phyloP scores from a whole-genome alignment of 2,888 invertebrate species.

The Baccha elongata region DNA sequence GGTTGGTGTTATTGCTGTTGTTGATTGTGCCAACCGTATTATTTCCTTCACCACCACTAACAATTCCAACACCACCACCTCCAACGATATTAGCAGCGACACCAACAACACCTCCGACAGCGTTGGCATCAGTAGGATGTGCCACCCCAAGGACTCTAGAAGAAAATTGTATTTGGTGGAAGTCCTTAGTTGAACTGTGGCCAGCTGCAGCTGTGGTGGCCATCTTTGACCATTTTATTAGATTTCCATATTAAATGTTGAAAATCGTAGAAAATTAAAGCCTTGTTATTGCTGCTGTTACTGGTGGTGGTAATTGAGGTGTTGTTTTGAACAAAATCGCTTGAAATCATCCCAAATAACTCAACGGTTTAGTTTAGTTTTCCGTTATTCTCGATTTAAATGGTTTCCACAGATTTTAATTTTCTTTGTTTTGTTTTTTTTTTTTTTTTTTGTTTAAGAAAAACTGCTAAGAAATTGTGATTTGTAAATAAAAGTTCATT shows the following conservation, averaged over 20 bases:
- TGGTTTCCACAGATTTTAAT: background rate
- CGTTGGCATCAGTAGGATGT: conserved; percentile 55
- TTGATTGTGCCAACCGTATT: conserved; percentile 55
- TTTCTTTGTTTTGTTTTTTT: conserved; percentile 14
- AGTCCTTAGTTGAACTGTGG: conserved; percentile 70
- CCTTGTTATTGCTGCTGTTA: conserved; percentile 68
- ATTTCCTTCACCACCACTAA: conserved; percentile 54
- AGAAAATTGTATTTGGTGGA: conserved; percentile 60
- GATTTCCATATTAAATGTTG: conserved; percentile 33
- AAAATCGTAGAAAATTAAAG: conserved; percentile 40
- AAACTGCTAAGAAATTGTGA: conserved; percentile 69
- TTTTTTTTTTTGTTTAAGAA: conserved; percentile 48
- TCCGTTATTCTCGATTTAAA: background rate
- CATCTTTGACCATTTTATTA: conserved; percentile 74
- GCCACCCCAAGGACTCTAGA: conserved; percentile 47
- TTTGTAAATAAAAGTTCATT: conserved; percentile 45
- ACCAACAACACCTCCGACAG: conserved; percentile 56
- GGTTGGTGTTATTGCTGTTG: conserved; percentile 73
- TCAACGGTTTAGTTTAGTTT: conserved; percentile 21
- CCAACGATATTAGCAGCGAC: conserved; percentile 62
- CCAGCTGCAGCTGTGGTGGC: conserved; percentile 72
- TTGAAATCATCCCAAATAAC: conserved; percentile 70
- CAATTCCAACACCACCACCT: conserved; percentile 58
- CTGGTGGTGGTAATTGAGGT: conserved; percentile 42
- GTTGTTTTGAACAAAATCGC: conserved; percentile 44